These are phyloP conservation scores for Spatulosminthurus flaviceps DNA, from an alignment of 2,888 invertebrate species.

Conservation along the genomic window DNA sequence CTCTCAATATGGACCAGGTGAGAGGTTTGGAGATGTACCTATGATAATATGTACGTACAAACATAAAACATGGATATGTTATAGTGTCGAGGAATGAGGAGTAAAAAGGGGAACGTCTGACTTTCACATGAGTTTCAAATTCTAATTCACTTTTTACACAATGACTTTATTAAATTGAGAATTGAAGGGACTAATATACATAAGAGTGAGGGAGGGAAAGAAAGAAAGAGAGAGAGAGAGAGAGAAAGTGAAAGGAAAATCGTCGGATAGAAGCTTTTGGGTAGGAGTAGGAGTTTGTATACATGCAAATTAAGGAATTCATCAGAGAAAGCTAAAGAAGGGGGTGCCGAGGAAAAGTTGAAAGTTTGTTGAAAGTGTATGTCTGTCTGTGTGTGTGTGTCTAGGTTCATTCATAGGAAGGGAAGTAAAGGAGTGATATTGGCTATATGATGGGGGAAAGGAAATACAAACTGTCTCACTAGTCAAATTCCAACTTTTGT, in stretches of 20 bases:
- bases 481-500: slow-evolving; percentile 18
- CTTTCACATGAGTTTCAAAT: not conserved
- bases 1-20: too few species aligned
- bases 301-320: slow-evolving; percentile 41
- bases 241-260: not conserved
- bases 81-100: not conserved
- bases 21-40: too few species aligned
- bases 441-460: slow-evolving; percentile 12
- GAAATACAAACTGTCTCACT: slow-evolving; percentile 18
- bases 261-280: too few species aligned
- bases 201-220: slow-evolving; percentile 12
- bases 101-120: not conserved
- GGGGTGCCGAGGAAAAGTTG: not conserved
- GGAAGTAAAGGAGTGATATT: slow-evolving; percentile 26
- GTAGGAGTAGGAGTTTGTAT: slow-evolving; percentile 30
- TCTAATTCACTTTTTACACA: slow-evolving; percentile 34
- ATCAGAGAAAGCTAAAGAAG: slow-evolving; percentile 29
- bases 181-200: not conserved
- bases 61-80: not conserved
- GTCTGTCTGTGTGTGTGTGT: not conserved
- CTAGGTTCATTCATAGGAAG: too few species aligned
- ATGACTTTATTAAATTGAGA: slow-evolving; percentile 40
- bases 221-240: slow-evolving; percentile 27
- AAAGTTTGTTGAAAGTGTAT: slow-evolving; percentile 13
- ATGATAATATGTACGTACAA: not conserved